Percentiles rank a stretch among this genome's conserved stretches.
phyloP scores from a whole-genome alignment of 2,888 invertebrate species.

The Calameuta filiformis region DNA sequence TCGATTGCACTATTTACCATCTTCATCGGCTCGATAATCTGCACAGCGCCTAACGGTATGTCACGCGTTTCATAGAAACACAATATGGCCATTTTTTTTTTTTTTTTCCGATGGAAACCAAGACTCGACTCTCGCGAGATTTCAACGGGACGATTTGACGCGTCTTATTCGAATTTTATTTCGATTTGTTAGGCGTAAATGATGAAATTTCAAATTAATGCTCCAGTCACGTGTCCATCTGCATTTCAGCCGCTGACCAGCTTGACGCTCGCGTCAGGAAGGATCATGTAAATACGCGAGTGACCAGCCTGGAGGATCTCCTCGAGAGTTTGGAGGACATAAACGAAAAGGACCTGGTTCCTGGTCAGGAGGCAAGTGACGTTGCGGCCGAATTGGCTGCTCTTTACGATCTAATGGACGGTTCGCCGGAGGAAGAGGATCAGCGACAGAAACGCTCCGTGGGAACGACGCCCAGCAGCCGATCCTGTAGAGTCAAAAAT shows the following conservation, averaged over 20 bases:
- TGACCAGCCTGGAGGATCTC: neutral
- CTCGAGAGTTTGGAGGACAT: neutral
- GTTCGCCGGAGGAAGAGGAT: neutral
- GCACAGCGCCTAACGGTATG: neutral
- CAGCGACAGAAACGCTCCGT: neutral
- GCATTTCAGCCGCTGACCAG: neutral
- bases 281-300: neutral
- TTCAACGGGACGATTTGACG: neutral
- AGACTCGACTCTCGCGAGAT: neutral
- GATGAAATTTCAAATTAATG: neutral
- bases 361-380: neutral
- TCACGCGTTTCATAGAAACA: neutral
- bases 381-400: neutral
- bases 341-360: neutral
- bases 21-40: neutral
- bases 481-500: neutral
- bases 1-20: neutral
- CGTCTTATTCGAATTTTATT: too few species aligned
- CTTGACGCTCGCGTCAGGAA: neutral
- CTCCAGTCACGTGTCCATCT: neutral
- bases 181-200: neutral
- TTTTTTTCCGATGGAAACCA: neutral
- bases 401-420: neutral
- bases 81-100: neutral
- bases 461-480: neutral